phyloP scores from a whole-genome alignment of 1,140 invertebrate genomes.

The Mizuhopecten yessoensis region DNA sequence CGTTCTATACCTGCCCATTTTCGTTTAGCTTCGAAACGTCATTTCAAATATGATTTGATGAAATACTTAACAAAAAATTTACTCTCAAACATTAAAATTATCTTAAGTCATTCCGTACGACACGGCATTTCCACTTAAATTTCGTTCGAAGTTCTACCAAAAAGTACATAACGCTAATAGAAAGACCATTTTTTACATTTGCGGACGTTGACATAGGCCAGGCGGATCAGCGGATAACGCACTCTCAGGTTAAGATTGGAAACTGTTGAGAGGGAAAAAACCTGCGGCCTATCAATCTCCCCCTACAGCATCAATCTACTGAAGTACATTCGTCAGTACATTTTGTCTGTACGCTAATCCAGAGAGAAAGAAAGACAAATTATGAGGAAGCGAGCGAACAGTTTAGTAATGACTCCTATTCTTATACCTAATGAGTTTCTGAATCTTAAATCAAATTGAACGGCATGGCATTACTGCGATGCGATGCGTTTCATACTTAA shows the following conservation, averaged over 20 bases:
- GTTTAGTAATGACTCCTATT: neutral
- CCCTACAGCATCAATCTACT: neutral
- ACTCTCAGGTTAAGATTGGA: neutral
- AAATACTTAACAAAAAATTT: neutral
- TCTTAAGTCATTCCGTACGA: no score
- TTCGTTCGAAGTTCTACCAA: no score
- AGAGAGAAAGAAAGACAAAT: neutral
- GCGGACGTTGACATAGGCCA: conserved; percentile 7
- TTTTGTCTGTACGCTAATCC: neutral
- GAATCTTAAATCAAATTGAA: neutral
- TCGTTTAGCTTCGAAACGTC: neutral
- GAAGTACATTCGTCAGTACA: neutral
- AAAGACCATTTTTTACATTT: neutral
- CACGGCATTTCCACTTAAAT: no score
- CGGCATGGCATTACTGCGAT: no score
- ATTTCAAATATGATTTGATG: neutral
- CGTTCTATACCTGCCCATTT: neutral
- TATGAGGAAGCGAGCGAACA: neutral
- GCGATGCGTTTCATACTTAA: no score
- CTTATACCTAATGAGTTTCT: neutral
- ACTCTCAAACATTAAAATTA: neutral
- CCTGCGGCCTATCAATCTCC: neutral
- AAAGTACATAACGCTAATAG: neutral
- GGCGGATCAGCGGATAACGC: neutral
- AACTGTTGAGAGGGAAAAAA: no score